Conservation (phyloP, 2,888 invertebrate genomes). For the Lampropteryx suffumata region DNA sequence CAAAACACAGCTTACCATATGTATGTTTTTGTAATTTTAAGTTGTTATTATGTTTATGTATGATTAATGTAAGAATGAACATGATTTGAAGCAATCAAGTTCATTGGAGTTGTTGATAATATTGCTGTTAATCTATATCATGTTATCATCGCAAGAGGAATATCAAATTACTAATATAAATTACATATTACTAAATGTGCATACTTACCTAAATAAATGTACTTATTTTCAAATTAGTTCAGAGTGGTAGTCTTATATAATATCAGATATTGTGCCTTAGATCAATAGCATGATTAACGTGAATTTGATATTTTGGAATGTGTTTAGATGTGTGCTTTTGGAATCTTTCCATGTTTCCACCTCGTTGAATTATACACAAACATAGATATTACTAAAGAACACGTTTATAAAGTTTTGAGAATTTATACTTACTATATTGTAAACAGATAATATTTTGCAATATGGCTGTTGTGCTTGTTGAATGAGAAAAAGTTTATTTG, state of each 20-base stretch:
- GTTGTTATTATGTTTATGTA: conserved; percentile 64
- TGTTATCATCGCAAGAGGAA: conserved; percentile 61
- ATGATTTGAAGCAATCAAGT: conserved; percentile 65
- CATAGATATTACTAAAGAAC: conserved; percentile 23
- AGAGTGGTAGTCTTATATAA: conserved; percentile 53
- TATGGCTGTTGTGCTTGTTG: conserved; percentile 77
- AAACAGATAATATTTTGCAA: conserved; percentile 50
- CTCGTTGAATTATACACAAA: conserved; percentile 34
- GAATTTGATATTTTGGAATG: conserved; percentile 41
- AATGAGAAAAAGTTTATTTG: conserved; percentile 66
- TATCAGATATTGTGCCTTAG: conserved; percentile 81
- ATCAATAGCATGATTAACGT: conserved; percentile 58
- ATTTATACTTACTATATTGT: conserved; percentile 35
- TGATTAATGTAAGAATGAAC: conserved; percentile 64
- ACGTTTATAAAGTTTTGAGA: conserved; percentile 38
- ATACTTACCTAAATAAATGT: conserved; percentile 52
- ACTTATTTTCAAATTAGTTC: conserved; percentile 67
- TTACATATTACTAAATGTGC: conserved; percentile 34
- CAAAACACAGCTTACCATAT: conserved; percentile 81
- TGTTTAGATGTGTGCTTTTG: conserved; percentile 65
- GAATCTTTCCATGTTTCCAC: conserved; percentile 48
- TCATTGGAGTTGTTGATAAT: conserved; percentile 57
- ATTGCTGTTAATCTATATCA: conserved; percentile 69
- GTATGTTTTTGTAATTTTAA: conserved; percentile 77
- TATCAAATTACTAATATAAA: conserved; percentile 53